Base-by-base conservation (phyloP, 2,113 vertebrate genomes). In the Dendrocopos noguchii region DNA sequence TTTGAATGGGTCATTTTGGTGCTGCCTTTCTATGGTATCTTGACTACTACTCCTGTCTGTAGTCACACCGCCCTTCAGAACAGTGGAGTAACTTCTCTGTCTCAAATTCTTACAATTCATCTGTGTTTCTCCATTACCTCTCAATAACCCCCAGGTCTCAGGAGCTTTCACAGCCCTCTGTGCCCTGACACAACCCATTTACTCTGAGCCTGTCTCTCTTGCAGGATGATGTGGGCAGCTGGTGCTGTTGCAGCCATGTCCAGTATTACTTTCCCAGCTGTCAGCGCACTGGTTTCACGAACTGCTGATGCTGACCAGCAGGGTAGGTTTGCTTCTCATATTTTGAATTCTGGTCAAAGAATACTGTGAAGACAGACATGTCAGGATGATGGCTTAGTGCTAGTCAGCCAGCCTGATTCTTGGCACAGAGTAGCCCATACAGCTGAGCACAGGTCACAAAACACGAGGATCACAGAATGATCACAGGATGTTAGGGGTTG, bases 141-240 rank as follows among this genome's bases (percentile, higher is more conserved):
- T 33, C 1, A 0, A 6, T 24, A 59, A 59, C 42, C 42, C 46
- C 33, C 9, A 4, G 42, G 4, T 50, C 57, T 34, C 18, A 1
- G 85, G 47, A 76, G 61, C 82, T 33, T 46, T 24, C 33, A 2
- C 57, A 21, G 29, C 42, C 39, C 53, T 7, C 3, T 44, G 16
- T 55, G 53, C 27, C 13, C 39, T 2, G 10, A 20, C 18, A 27
- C 9, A 55, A 16, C 39, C 1, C 55, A 2, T 9, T 64, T 20
- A 13, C 24, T 31, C 11, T 29, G 36, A 53, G 20, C 57, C 34
- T 42, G 17, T 70, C 1, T 87, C 29, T 57, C 57, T 74, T 73
- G 33, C 93, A 98, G 98, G 98, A 99, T 99, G 98, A 98, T 99
- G 98, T 99, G 98, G 98, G 98, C 98, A 4, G 98, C 98, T 0